Evolutionary conservation across 2,888 invertebrate species (phyloP).

Genomic region (Sphaerophoria rueppellii): DNA sequence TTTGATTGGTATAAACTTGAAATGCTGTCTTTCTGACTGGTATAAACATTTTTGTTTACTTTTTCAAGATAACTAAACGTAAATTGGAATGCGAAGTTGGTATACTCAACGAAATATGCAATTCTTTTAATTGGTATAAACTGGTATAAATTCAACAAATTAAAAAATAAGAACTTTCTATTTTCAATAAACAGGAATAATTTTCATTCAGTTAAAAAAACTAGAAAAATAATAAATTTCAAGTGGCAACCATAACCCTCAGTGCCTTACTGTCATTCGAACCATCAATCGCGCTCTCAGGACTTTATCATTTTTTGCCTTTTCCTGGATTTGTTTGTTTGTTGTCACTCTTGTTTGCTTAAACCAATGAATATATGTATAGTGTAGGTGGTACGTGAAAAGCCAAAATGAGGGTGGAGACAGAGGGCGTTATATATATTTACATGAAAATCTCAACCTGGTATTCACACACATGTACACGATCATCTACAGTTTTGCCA

Average conservation of each 20-base stretch:
- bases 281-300: constrained; percentile 7
- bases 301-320: constrained; percentile 58
- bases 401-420: background rate
- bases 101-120: too few relatives aligned
- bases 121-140: too few relatives aligned
- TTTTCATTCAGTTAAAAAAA: too few relatives aligned
- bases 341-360: constrained; percentile 72
- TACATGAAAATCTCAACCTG: too few relatives aligned
- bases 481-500: constrained; percentile 51
- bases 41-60: too few relatives aligned
- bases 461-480: constrained; percentile 20
- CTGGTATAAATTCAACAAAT: too few relatives aligned
- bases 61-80: too few relatives aligned
- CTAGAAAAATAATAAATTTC: background rate
- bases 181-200: too few relatives aligned
- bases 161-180: too few relatives aligned
- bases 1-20: too few relatives aligned
- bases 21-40: too few relatives aligned
- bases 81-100: too few relatives aligned
- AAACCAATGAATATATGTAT: background rate
- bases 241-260: constrained; percentile 1
- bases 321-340: constrained; percentile 72
- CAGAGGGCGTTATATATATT: background rate
- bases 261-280: constrained; percentile 20
- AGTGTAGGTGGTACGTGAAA: constrained; percentile 9